Base-by-base conservation (phyloP, 2,797 vertebrate genomes). In the Anguilla anguilla region DNA sequence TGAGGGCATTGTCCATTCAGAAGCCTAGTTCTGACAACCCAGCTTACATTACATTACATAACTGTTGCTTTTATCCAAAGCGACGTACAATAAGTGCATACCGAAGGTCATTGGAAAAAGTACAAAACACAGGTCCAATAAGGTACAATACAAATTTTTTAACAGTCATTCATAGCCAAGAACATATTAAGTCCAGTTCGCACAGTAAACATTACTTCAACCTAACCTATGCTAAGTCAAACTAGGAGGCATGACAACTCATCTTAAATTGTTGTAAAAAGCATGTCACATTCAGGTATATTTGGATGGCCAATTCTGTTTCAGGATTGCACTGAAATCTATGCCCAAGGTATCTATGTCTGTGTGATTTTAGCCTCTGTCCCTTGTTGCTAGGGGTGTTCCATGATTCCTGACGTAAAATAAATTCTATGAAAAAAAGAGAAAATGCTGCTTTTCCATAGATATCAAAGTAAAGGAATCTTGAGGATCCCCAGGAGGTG, bases 401-500 rank as follows among this genome's bases (percentile, higher is more conserved):
- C 72, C 17, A 1, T 31, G 69, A 35, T 35, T 31, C n/a, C 69
- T 74, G 69, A 74, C 69, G 28, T 35, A 74, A 74, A 28, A 35
- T 77, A 67, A 67, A 15, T 43, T 77, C 35, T 77, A 15, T 35
- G 31, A 15, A 77, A 77, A 31, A 43, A 43, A 4, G 35, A 43
- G 15, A 77, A 77, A 77, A 39, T 77, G 72, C 72, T 39, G 72
- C 28, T 35, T 43, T 74, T 74, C 69, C 31, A 74, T 74, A 9
- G 35, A 77, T 77, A 77, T 77, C 72, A 77, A 77, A 77, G 72
- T 39, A 15, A 77, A 43, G 31, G 39, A 79, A 19, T 79, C 39
- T 79, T 19, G 39, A 79, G 74, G 22, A 10, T 81, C 19, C 22
- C 35, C 77, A 43, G 15, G 77, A 49, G 77, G 43, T 13, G 22